Evolutionary conservation across 2,113 vertebrate genomes (phyloP), one percentile per base, ranked within the genome.

Genomic region (Tychaedon coryphoeus): DNA sequence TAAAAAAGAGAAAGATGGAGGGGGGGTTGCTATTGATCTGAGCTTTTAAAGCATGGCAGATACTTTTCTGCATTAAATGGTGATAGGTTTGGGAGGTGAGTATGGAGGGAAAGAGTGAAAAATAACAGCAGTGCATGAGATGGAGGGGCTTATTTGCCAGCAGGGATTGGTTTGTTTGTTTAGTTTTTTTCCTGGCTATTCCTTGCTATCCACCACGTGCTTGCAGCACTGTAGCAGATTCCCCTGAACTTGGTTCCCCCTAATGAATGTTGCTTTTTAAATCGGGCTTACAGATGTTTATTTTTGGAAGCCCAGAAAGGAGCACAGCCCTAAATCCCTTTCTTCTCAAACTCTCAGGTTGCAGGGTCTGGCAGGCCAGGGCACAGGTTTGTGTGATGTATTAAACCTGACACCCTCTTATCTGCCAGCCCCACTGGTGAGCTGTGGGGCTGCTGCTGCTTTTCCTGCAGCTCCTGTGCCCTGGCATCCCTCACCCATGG

Each of bases 271-370:
- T 79, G 29, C 67, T 71, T 83, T 88, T 64, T 24, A 40, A 84
- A 51, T 12, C 1, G 0, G 47, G 8, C 72, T 86, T 5, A 25
- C 77, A 22, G 8, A 84, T 40, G 92, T 98, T 98, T 98, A 93
- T 98, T 98, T 98, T 97, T 69, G 95, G 95, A 96, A 96, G 89
- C 92, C 93, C 65, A 57, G 78, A 17, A 86, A 97, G 93, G 94
- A 98, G 98, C 98, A 97, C 95, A 67, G 36, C 89, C 97, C 96
- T 96, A 84, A 85, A 95, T 85, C 92, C 95, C 88, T 90, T 93
- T 97, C 95, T 71, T 80, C 92, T 96, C 75, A 69, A 93, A 71
- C 94, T 95, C 97, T 97, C 96, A 14, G 87, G 47, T 97, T 96
- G 82, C 98, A 97, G 61, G 93, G 90, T 90, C 97, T 82, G 89